Percentiles rank a stretch among this genome's conserved stretches.
These are phyloP conservation scores for Agelas oroides DNA, from an alignment of 37 sponge, comb jelly and placozoan genomes.

Conservation along the genomic window DNA sequence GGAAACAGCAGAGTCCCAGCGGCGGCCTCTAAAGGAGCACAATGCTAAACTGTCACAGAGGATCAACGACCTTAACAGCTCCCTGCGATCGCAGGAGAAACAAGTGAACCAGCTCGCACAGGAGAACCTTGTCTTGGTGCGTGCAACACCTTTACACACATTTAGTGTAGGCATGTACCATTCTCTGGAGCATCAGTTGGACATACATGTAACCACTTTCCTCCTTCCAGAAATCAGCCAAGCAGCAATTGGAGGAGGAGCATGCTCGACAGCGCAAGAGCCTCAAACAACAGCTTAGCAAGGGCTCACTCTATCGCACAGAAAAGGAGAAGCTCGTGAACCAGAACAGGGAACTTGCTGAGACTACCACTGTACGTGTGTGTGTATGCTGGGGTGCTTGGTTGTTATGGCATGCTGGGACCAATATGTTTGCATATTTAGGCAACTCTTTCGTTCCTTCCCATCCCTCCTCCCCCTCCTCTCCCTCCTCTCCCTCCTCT, in stretches of 20 bases:
- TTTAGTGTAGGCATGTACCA: too few relatives aligned
- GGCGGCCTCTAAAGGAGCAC: conserved; percentile 42
- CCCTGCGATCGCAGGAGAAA: conserved; percentile 35
- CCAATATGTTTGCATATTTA: too few relatives aligned
- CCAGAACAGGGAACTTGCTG: conserved; percentile 28
- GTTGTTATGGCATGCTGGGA: too few relatives aligned
- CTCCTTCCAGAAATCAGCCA: conserved; percentile 29
- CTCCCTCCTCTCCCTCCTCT: conserved; percentile 11
- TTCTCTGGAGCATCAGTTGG: too few relatives aligned
- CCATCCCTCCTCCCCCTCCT: too few relatives aligned
- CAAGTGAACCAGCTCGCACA: conserved; percentile 25
- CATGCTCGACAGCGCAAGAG: conserved; percentile 19
- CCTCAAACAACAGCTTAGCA: conserved; percentile 24
- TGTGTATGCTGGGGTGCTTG: conserved; percentile 4
- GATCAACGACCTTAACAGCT: conserved; percentile 42
- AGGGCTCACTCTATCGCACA: neutral
- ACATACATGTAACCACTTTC: neutral
- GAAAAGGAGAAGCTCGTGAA: conserved; percentile 1
- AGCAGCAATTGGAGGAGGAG: conserved; percentile 41
- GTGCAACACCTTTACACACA: neutral
- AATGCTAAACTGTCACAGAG: conserved; percentile 14
- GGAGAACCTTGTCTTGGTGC: conserved; percentile 35
- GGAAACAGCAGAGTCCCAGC: neutral
- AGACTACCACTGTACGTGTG: neutral
- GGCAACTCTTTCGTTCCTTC: neutral